Base-by-base conservation (phyloP, 2,797 vertebrate species). In the Spheniscus humboldti region DNA sequence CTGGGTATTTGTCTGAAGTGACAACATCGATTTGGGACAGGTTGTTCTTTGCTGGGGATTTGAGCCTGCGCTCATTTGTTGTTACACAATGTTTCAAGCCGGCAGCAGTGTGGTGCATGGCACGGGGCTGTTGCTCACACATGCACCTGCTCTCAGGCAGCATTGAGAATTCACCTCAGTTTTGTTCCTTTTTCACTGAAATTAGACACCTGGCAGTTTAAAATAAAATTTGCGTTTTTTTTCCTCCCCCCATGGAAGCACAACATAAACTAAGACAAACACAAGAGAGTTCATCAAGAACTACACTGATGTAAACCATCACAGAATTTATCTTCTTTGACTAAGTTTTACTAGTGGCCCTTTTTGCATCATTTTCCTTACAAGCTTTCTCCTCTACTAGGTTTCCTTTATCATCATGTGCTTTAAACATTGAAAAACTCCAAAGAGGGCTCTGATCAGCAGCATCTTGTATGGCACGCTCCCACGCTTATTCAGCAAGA, bases 381-480 rank as follows among this genome's bases (percentile, higher is more conserved):
- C 2, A 20, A 11, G 24, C 22, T 48, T 19, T 78, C 41, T 41
- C 25, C 55, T 73, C 28, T 31, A 10, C 7, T 15, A 53, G 15
- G 12, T 30, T 78, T 67, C 13, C 35, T 78, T 84, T 53, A 76
- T 18, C 23, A 20, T 2, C 24, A 16, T 1, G 4, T 55, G 23
- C 6, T 45, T 68, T 27, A 62, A 94, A 74, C 33, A 31, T 1
- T 7, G 24, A 18, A n/a, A 56, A 71, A 17, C 11, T 67, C 48
- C 18, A 18, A 25, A 52, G 67, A 60, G 11, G 3, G 18, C 56
- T 92, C 50, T 18, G n/a, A 67, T 10, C 5, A 69, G 16, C 50
- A 73, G 18, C 13, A 30, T 3, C 4, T 25, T 5, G 0, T 1
- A 14, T 0, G 2, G 24, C 9, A 20, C 2, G 1, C 15, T 66